phyloP scores from a whole-genome alignment of 1,140 invertebrate genomes.

The Heliconius hermathena region DNA sequence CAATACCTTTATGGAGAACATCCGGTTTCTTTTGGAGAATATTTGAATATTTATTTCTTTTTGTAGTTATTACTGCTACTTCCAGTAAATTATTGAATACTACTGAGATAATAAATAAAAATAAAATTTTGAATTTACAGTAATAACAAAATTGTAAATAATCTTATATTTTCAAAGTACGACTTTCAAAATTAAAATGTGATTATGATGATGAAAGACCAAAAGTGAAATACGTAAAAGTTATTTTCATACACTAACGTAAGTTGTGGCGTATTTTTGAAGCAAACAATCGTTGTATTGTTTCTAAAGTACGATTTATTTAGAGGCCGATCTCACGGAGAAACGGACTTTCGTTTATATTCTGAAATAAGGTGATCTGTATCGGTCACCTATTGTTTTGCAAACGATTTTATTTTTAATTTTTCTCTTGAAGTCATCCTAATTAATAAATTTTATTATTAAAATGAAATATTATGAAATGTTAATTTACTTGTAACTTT shows the following conservation, averaged over 20 bases:
- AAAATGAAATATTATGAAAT: background rate
- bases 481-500: background rate
- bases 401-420: background rate
- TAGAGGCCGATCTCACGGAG: constrained; percentile 63
- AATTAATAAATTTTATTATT: constrained; percentile 17
- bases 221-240: constrained; percentile 37
- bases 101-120: too few relatives aligned
- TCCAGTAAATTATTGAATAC: too few relatives aligned
- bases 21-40: too few relatives aligned
- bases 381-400: constrained; percentile 59
- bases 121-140: too few relatives aligned
- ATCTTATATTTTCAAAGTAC: too few relatives aligned
- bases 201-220: background rate
- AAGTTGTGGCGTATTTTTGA: constrained; percentile 66
- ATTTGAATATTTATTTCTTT: too few relatives aligned
- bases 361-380: constrained; percentile 64
- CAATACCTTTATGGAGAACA: too few relatives aligned
- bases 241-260: constrained; percentile 48
- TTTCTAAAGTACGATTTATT: constrained; percentile 69
- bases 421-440: background rate
- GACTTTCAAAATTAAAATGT: too few relatives aligned
- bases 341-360: constrained; percentile 67
- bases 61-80: too few relatives aligned
- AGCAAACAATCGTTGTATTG: constrained; percentile 73
- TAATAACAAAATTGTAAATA: too few relatives aligned